Evolutionary conservation across 1,140 invertebrate genomes (phyloP), one percentile per base, ranked within the genome.

Genomic region (Gyrodactylus salaris): DNA sequence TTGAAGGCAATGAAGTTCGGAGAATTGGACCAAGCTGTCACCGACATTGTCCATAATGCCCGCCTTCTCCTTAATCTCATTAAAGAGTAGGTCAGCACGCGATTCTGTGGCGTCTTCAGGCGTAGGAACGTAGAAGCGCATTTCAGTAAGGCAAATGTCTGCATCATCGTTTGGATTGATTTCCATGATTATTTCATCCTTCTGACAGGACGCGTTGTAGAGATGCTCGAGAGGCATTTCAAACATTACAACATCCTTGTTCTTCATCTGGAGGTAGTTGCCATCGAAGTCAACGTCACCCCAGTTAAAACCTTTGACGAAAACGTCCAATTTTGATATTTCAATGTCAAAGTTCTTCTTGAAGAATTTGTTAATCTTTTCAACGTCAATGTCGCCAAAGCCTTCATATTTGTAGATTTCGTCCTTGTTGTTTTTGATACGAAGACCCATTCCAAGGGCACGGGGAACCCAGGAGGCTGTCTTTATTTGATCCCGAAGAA

Each of bases 81-180:
- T 86, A 77, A 94, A 87, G 83, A 99, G 98, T 68, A 88, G 87
- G 78, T 84, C 74, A 26, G 78, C 76, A 19, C n/a, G 70, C n/a
- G 20, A 21, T 74, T 68, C 34, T 83, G 95, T 91, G 20, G 77
- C 76, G 77, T 91, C 89, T 20, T 87, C 87, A 0, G 85, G 85
- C 68, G 88, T 83, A 76, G 85, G 87, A 25, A 98, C 92, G 79
- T 95, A 91, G 80, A 98, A 97, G 54, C 95, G 84, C 86, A 99
- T 89, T 83, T 99, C 95, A 85, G 92, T 88, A 72, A 99, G 82
- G 78, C 88, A 90, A 0, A 97, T 90, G 1, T 92, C 87, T 0
- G 91, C 91, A 82, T 99, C 94, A 79, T 99, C 94, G 83, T 97
- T 97, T 82, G 90, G 88, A 85, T 98, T 93, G 80, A 97, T 98